Percentiles rank a stretch among this genome's conserved stretches.
phyloP scores from a whole-genome alignment of 2,888 invertebrate species.

The Iphiclides podalirius region DNA sequence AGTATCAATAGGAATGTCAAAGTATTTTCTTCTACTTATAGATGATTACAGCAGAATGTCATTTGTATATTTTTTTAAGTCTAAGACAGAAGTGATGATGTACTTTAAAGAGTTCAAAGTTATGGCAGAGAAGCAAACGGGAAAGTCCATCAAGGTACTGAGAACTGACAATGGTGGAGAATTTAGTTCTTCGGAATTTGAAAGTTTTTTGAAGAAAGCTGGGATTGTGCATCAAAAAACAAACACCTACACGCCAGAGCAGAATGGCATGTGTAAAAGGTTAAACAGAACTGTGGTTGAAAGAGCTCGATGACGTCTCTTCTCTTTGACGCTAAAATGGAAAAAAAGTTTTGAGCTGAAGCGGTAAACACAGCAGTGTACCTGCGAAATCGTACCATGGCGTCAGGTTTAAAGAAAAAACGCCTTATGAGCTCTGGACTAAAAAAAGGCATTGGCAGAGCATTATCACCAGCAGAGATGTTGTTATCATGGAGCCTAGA shows the following conservation, averaged over 20 bases:
- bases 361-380: slow-evolving; percentile 22
- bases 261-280: slow-evolving; percentile 22
- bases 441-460: neutral
- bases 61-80: slow-evolving; percentile 21
- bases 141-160: slow-evolving; percentile 33
- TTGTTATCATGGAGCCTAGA: neutral
- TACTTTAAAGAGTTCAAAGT: slow-evolving; percentile 24
- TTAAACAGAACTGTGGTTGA: slow-evolving; percentile 23
- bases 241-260: neutral
- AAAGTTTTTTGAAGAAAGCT: neutral
- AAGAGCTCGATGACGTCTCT: slow-evolving; percentile 24
- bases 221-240: slow-evolving; percentile 36
- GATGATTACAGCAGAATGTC: slow-evolving; percentile 6
- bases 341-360: slow-evolving; percentile 11
- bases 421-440: slow-evolving; percentile 32
- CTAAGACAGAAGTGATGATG: slow-evolving; percentile 18
- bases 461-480: neutral
- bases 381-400: slow-evolving; percentile 22
- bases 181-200: slow-evolving; percentile 19
- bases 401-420: neutral
- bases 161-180: slow-evolving; percentile 25
- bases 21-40: neutral
- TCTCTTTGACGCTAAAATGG: slow-evolving; percentile 21
- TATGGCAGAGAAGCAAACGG: slow-evolving; percentile 32
- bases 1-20: neutral